Conservation (phyloP, 2,113 vertebrate genomes). For the Uropsilus gracilis region DNA sequence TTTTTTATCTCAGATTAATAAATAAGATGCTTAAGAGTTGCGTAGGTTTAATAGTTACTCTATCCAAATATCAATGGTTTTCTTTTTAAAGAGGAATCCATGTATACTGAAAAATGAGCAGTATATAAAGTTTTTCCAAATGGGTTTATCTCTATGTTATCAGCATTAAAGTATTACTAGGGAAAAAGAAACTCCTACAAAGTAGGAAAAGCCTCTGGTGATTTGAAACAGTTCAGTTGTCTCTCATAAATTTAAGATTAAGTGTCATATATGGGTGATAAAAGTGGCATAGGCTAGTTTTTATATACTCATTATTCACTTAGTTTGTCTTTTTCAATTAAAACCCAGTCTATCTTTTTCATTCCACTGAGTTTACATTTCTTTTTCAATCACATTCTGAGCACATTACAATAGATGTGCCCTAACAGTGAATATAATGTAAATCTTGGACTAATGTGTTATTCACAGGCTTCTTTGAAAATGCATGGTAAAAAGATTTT, state of each 20-base stretch:
- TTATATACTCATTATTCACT: constrained; percentile 87
- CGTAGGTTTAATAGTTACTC: constrained; percentile 45
- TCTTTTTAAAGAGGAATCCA: constrained; percentile 65
- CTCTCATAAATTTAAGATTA: constrained; percentile 87
- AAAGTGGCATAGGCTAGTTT: constrained; percentile 87
- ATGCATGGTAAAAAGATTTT: constrained; percentile 81
- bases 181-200: constrained; percentile 74
- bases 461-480: constrained; percentile 81
- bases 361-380: constrained; percentile 85
- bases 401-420: constrained; percentile 81
- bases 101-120: constrained; percentile 63
- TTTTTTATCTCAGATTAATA: constrained; percentile 32
- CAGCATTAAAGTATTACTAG: constrained; percentile 25
- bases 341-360: constrained; percentile 84
- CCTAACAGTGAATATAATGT: constrained; percentile 76
- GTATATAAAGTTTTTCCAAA: constrained; percentile 48
- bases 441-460: constrained; percentile 82
- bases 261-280: constrained; percentile 86
- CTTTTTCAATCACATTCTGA: constrained; percentile 85
- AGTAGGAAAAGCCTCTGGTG: constrained; percentile 80
- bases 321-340: constrained; percentile 89
- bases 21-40: constrained; percentile 30
- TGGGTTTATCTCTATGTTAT: constrained; percentile 52
- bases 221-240: constrained; percentile 86
- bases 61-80: constrained; percentile 50